These are phyloP conservation scores for Cryptotis parvus DNA, from an alignment of 2,113 vertebrate species.

Conservation along the genomic window DNA sequence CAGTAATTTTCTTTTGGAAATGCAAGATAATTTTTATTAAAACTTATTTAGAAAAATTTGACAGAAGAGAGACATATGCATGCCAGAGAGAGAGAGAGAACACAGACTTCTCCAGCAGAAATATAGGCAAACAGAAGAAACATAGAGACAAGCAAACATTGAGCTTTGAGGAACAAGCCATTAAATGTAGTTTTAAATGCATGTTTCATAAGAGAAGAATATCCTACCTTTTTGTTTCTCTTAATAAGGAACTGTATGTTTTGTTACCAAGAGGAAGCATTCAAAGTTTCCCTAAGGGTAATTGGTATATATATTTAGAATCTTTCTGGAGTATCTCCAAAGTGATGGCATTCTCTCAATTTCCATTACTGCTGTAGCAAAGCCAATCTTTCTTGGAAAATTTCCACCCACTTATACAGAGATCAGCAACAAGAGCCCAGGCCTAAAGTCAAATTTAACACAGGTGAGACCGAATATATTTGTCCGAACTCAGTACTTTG, in stretches of 20 bases:
- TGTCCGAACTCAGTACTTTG: background rate
- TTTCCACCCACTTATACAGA: background rate
- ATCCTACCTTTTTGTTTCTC: background rate
- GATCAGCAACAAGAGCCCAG: background rate
- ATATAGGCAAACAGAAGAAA: too few species aligned
- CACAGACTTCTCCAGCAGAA: too few species aligned
- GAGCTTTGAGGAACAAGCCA: too few species aligned
- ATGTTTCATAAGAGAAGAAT: background rate
- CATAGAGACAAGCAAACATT: too few species aligned
- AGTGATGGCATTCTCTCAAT: background rate
- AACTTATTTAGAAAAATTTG: too few species aligned
- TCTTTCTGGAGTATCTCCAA: background rate
- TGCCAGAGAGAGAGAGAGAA: too few species aligned
- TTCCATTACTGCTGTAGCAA: constrained; percentile 30
- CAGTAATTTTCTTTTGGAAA: background rate
- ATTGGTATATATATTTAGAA: background rate
- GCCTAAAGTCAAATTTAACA: background rate
- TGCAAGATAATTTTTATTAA: too few species aligned
- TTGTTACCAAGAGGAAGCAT: constrained; percentile 10
- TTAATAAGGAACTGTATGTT: constrained; percentile 16
- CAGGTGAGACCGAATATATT: background rate
- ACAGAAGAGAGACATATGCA: too few species aligned
- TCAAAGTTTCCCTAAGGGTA: background rate
- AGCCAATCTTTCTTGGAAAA: constrained; percentile 34
- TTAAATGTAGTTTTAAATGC: background rate